Percentiles rank a stretch among this genome's conserved stretches.
phyloP scores from a whole-genome alignment of 2,113 vertebrate species.

The Heliornis fulica region DNA sequence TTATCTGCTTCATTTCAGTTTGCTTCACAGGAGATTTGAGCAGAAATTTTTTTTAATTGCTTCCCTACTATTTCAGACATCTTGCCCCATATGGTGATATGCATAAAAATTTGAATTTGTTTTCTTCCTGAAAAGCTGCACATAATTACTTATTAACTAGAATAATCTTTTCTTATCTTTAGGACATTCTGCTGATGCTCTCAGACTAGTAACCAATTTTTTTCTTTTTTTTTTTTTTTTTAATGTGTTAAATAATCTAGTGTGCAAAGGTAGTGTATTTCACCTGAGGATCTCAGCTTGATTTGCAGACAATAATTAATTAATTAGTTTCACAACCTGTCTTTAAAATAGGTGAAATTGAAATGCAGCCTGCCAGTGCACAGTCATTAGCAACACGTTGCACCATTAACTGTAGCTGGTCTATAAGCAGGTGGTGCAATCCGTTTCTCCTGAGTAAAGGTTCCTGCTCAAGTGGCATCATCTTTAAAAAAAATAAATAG shows the following conservation, averaged over 20 bases:
- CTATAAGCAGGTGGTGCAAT: background rate
- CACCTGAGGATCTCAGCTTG: constrained; percentile 8
- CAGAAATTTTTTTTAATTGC: background rate
- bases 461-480: background rate
- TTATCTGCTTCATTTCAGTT: constrained; percentile 15
- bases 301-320: constrained; percentile 39
- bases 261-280: constrained; percentile 9
- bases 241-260: constrained; percentile 17
- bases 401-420: background rate
- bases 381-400: background rate
- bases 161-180: constrained; percentile 17
- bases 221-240: background rate
- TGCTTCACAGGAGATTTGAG: background rate
- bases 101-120: background rate
- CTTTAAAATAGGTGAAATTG: constrained; percentile 37
- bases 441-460: background rate
- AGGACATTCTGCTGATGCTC: constrained; percentile 10
- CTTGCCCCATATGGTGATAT: background rate
- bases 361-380: background rate
- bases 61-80: background rate
- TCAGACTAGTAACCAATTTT: background rate
- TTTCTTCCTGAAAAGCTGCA: constrained; percentile 26
- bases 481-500: background rate
- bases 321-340: constrained; percentile 44
- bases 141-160: constrained; percentile 23